phyloP scores from a whole-genome alignment of 37 sponge, comb jelly and placozoan species.

The Agelas oroides region DNA sequence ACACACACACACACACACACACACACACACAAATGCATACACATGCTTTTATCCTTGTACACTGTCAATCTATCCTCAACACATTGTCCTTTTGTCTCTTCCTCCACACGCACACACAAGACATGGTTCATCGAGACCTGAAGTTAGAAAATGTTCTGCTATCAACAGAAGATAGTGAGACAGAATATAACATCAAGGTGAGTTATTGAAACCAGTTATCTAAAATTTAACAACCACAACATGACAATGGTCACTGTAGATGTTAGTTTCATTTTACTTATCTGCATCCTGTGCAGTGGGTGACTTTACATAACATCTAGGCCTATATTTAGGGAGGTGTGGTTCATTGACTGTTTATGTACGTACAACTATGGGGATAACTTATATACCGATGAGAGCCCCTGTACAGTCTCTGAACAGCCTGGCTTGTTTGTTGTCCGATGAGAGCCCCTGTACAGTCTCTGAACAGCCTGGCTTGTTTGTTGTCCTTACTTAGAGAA shows the following conservation, averaged over 20 bases:
- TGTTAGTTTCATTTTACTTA: not conserved
- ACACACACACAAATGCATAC: constrained; percentile 28
- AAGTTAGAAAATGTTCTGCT: constrained; percentile 73
- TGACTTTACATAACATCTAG: too few relatives aligned
- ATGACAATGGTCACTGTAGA: not conserved
- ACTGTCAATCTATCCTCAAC: constrained; percentile 7
- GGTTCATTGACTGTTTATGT: too few relatives aligned
- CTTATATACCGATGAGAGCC: too few relatives aligned
- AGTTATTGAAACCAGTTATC: not conserved
- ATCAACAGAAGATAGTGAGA: constrained; percentile 35
- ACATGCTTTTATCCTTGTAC: constrained; percentile 26
- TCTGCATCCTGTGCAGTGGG: too few relatives aligned
- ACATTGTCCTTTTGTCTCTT: too few relatives aligned
- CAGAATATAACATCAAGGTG: constrained; percentile 51
- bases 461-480: too few relatives aligned
- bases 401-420: too few relatives aligned
- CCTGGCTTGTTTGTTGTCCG: too few relatives aligned
- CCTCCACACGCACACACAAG: not conserved
- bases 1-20: constrained; percentile 48
- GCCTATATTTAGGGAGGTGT: too few relatives aligned
- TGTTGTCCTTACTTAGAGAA: too few relatives aligned
- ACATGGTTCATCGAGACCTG: constrained; percentile 79
- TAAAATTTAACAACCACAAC: not conserved
- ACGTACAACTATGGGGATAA: too few relatives aligned
- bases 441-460: too few relatives aligned